Conservation (phyloP, 2,113 vertebrate genomes). For the Andinoacara biseriatus region DNA sequence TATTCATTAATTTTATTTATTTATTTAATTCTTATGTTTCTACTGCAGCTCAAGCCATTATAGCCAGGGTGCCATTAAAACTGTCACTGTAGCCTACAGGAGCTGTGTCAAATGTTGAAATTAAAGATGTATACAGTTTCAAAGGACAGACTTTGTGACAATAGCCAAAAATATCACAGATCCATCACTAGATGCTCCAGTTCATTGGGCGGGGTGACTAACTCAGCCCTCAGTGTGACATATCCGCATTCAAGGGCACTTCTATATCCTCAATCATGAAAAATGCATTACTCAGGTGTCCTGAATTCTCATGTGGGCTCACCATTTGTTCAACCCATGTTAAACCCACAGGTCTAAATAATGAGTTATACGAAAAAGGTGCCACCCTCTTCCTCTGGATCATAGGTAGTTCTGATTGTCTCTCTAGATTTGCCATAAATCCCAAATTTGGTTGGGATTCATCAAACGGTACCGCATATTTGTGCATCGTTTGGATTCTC, state of each 20-base stretch:
- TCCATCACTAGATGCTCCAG: conserved; percentile 63
- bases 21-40: neutral
- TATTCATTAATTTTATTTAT: neutral
- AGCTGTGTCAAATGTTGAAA: conserved; percentile 44
- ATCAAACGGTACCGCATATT: neutral
- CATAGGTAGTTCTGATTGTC: neutral
- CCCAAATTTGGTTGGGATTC: neutral
- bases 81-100: conserved; percentile 11
- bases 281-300: conserved; percentile 21
- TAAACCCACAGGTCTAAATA: conserved; percentile 10
- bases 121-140: conserved; percentile 34
- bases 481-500: neutral
- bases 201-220: conserved; percentile 39
- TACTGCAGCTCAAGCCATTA: conserved; percentile 18
- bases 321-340: conserved; percentile 4
- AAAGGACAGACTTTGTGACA: conserved; percentile 36
- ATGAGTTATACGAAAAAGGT: conserved; percentile 1
- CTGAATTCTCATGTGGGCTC: neutral
- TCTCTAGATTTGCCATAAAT: neutral
- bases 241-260: conserved; percentile 58
- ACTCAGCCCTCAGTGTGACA: conserved; percentile 31
- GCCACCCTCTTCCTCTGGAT: too few relatives aligned
- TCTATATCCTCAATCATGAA: conserved; percentile 38
- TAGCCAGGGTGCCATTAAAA: conserved; percentile 1
- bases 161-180: conserved; percentile 54